Evolutionary conservation across 2,797 vertebrate genomes (phyloP).

Genomic region (Sebastes matsubarae): DNA sequence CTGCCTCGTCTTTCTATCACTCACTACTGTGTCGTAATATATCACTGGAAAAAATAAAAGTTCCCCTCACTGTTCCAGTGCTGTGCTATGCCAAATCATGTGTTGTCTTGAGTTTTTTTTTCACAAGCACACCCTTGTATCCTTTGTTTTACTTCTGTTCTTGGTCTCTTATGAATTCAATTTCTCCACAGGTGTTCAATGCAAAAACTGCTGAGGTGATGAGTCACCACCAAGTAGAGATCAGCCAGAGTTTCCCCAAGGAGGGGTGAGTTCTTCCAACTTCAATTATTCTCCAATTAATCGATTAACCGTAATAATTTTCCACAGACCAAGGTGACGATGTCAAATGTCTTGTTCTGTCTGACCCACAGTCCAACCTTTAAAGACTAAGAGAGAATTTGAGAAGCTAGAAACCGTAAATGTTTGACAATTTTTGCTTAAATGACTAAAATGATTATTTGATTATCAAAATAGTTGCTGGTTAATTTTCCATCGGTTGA

Average conservation of each 20-base stretch:
- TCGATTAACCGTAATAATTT: background rate
- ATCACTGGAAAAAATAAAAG: background rate
- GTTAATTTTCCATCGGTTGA: too few species aligned
- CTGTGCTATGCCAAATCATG: background rate
- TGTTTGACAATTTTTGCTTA: background rate
- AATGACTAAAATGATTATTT: background rate
- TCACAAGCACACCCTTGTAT: background rate
- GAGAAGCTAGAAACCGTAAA: background rate
- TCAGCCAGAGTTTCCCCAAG: slow-evolving; percentile 93
- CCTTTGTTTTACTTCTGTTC: background rate
- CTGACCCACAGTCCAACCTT: background rate
- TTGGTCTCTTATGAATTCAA: background rate
- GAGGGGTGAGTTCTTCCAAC: slow-evolving; percentile 89
- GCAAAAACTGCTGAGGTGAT: slow-evolving; percentile 92
- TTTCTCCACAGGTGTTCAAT: slow-evolving; percentile 90
- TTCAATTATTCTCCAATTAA: background rate
- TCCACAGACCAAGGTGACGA: background rate
- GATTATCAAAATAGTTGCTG: background rate
- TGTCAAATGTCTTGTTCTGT: background rate
- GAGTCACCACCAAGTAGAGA: slow-evolving; percentile 95
- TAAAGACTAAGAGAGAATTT: background rate
- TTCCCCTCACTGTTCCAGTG: background rate
- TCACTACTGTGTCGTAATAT: background rate
- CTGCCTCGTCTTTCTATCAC: background rate
- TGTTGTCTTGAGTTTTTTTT: background rate